phyloP scores from a whole-genome alignment of 2,797 vertebrate species.

The Anableps anableps region DNA sequence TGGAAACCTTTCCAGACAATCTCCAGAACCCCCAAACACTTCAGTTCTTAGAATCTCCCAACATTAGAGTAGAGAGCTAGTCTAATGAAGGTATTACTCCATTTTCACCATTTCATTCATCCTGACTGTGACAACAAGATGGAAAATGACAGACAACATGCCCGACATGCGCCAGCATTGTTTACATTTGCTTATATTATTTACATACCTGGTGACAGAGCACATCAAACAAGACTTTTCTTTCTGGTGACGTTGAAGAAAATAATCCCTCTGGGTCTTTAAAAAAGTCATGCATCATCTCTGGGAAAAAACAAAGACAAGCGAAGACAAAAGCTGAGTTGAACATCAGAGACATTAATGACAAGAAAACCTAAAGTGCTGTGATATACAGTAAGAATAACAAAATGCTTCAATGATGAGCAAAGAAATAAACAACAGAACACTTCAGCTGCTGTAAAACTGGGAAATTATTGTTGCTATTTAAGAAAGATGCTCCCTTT shows the following conservation, averaged over 20 bases:
- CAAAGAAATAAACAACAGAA: conserved; percentile 22
- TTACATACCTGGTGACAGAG: conserved; percentile 52
- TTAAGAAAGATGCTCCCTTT: neutral
- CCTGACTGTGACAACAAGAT: conserved; percentile 34
- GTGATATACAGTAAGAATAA: conserved; percentile 44
- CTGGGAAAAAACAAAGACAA: conserved; percentile 52
- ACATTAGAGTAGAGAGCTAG: neutral
- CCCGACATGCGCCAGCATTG: conserved; percentile 37
- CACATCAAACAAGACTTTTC: conserved; percentile 52
- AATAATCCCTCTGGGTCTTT: conserved; percentile 58
- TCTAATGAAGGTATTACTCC: neutral
- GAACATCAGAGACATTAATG: conserved; percentile 56
- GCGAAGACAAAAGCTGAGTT: conserved; percentile 48
- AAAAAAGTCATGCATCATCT: conserved; percentile 27
- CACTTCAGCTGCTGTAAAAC: conserved; percentile 40
- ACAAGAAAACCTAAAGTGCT: conserved; percentile 41
- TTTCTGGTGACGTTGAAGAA: conserved; percentile 46
- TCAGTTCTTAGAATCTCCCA: neutral
- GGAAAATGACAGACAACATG: conserved; percentile 50
- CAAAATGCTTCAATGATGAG: conserved; percentile 55
- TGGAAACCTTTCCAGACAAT: neutral
- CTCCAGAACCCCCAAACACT: neutral
- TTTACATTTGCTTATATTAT: conserved; percentile 55
- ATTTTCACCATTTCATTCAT: conserved; percentile 25
- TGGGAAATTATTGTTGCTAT: neutral